These are phyloP conservation scores for Nannoperca obscura DNA, from an alignment of 2,797 vertebrate species.

Conservation along the genomic window DNA sequence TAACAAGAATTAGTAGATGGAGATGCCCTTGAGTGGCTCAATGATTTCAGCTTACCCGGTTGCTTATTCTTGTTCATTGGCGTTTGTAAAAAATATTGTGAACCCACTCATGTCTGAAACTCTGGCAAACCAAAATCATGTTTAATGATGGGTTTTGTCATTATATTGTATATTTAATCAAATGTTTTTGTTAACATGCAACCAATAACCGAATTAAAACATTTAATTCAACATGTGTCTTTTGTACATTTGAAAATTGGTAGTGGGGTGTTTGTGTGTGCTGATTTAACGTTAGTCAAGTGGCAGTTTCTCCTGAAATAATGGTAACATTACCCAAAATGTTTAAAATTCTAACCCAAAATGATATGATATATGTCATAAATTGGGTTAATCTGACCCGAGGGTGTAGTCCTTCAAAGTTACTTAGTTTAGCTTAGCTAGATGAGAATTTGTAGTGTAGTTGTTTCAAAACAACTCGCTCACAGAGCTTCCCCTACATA, in stretches of 20 bases:
- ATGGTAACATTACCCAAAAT: background rate
- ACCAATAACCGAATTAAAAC: slow-evolving; percentile 65
- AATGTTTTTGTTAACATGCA: slow-evolving; percentile 71
- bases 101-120: slow-evolving; percentile 54
- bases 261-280: background rate
- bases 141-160: slow-evolving; percentile 56
- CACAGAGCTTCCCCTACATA: too few relatives aligned
- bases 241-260: slow-evolving; percentile 8
- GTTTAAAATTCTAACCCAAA: background rate
- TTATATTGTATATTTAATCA: slow-evolving; percentile 75
- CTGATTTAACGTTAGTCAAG: background rate
- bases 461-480: too few relatives aligned
- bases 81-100: slow-evolving; percentile 59
- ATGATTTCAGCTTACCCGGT: slow-evolving; percentile 29
- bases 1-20: slow-evolving; percentile 50
- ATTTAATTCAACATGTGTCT: slow-evolving; percentile 48
- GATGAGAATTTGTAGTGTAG: too few relatives aligned
- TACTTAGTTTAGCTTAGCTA: too few relatives aligned
- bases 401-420: too few relatives aligned
- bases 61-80: slow-evolving; percentile 51
- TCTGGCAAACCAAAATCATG: slow-evolving; percentile 52
- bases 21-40: slow-evolving; percentile 38
- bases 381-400: too few relatives aligned
- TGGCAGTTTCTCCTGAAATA: background rate
- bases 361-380: too few relatives aligned